Evolutionary conservation across 2,797 vertebrate species (phyloP).

Genomic region (Cacajao melanocephalus): DNA sequence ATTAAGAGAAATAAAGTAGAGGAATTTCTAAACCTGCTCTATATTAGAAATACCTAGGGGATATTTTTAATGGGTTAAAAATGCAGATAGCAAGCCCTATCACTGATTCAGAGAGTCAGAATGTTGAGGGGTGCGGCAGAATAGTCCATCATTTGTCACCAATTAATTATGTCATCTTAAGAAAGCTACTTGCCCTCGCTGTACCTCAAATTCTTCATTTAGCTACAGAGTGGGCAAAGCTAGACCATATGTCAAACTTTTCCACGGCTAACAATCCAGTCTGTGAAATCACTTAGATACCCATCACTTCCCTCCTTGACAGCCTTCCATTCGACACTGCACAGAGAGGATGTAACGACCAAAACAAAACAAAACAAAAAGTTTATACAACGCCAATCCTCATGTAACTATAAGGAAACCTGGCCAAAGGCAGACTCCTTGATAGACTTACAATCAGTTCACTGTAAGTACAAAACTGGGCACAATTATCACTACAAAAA

Average conservation of each 20-base stretch:
- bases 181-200: background rate
- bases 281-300: background rate
- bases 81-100: background rate
- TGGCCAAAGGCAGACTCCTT: background rate
- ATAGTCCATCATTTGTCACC: background rate
- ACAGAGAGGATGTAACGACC: background rate
- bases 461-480: background rate
- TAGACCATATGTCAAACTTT: background rate
- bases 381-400: background rate
- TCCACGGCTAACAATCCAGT: background rate
- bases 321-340: background rate
- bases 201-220: background rate
- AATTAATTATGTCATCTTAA: background rate
- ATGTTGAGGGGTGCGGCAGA: background rate
- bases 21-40: background rate
- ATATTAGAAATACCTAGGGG: background rate
- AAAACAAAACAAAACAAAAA: background rate
- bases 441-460: background rate
- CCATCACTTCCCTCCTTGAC: accelerated
- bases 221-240: background rate
- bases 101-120: background rate
- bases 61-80: background rate
- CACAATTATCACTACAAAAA: background rate
- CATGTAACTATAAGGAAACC: background rate
- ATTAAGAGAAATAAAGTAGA: background rate